Base-by-base conservation (phyloP, 2,888 invertebrate species). In the Villa cingulata region DNA sequence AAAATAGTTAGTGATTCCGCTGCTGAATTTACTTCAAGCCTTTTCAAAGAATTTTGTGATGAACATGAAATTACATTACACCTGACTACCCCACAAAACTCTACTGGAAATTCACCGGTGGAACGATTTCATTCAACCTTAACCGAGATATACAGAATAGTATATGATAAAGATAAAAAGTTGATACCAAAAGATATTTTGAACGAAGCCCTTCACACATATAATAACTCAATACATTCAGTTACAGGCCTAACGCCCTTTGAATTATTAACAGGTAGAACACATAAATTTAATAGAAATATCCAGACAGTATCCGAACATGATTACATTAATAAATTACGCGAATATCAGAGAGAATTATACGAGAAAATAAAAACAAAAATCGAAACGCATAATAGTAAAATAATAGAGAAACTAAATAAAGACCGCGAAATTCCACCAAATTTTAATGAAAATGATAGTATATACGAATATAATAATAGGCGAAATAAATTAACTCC, bases 11-110 rank as follows among this genome's bases (percentile, higher is more conserved):
- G 37, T 16, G 50, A 52, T 38, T 50, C 50, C 37, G 49, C 45
- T 7, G 34, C 45, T 2, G 51, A 51, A 43, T 51, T 49, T 14
- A 52, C 49, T 17, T 42, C 53, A 18, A 53, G 19, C 18, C 47
- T n/a, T n/a, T n/a, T n/a, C n/a, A n/a, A n/a, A n/a, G n/a, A n/a
- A n/a, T n/a, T n/a, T n/a, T n/a, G n/a, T n/a, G n/a, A n/a, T n/a
- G n/a, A n/a, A n/a, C n/a, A n/a, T n/a, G n/a, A n/a, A n/a, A n/a
- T n/a, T n/a, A n/a, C n/a, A n/a, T n/a, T n/a, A n/a, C n/a, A n/a
- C n/a, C n/a, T n/a, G n/a, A n/a, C n/a, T n/a, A n/a, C n/a, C n/a
- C n/a, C n/a, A n/a, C n/a, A n/a, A n/a, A n/a, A n/a, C n/a, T n/a
- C n/a, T n/a, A n/a, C n/a, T n/a, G n/a, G n/a, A n/a, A n/a, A n/a